Percentiles rank a stretch among this genome's conserved stretches.
Evolutionary conservation across 2,797 vertebrate genomes (phyloP).

Genomic region (Siniperca scherzeri): DNA sequence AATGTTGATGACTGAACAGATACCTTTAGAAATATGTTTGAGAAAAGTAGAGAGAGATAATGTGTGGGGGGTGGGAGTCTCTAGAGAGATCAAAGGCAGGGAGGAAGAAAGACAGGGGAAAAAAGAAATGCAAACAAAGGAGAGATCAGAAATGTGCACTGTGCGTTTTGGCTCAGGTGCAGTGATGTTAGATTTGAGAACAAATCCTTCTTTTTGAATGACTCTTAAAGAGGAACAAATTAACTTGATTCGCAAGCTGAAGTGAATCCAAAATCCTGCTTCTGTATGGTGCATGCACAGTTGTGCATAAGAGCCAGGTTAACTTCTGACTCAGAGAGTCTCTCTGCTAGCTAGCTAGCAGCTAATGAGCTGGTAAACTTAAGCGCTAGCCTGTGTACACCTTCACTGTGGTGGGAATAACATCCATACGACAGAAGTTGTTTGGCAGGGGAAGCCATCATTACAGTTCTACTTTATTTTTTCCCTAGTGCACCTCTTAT

Average conservation of each 20-base stretch:
- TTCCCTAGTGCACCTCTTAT: background rate
- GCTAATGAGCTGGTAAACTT: background rate
- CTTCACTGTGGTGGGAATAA: no score
- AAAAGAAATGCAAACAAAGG: constrained; percentile 40
- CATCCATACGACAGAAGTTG: no score
- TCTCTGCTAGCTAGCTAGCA: background rate
- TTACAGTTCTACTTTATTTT: background rate
- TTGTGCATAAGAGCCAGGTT: no score
- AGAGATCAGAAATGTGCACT: constrained; percentile 37
- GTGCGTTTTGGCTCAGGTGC: constrained; percentile 63
- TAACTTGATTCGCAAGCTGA: no score
- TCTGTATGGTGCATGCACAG: no score
- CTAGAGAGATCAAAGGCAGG: constrained; percentile 25
- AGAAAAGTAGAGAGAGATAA: background rate
- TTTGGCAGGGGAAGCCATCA: background rate
- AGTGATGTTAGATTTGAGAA: no score
- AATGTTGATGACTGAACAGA: background rate
- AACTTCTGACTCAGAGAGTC: no score
- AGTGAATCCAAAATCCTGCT: no score
- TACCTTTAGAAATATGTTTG: background rate
- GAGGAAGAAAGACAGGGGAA: background rate
- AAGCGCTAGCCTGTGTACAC: no score
- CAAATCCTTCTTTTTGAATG: no score
- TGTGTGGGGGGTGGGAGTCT: background rate
- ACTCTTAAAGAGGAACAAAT: no score